Evolutionary conservation across 2,888 invertebrate species (phyloP), one percentile per base, ranked within the genome.

Genomic region (Nysson spinosus): DNA sequence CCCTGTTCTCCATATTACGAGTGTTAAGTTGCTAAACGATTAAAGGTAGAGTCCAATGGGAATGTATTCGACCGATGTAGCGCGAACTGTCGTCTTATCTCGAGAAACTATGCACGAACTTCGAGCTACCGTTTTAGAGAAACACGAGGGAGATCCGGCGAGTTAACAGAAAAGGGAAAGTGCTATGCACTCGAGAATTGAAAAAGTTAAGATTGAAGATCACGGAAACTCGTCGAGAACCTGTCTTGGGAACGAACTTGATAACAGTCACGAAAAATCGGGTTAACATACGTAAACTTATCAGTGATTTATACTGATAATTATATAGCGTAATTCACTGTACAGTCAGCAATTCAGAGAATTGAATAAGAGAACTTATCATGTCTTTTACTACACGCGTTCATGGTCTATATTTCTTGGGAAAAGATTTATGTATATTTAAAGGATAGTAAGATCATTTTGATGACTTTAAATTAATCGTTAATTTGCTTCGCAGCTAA

Each of bases 231-330:
- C 24, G 14, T 9, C 17, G 12, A 54, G 42, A 66, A 66, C 72
- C 72, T 60, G 72, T 69, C 65, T 51, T 24, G 28, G 37, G 19
- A 44, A 58, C 30, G 56, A 50, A 40, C 44, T 12, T 14, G 32
- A 54, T 32, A 35, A 47, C 30, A 39, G 32, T 1, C 30, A 11
- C 12, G 6, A 26, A 32, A 6, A 12, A 26, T 12, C 22, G 34
- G 35, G 19, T 19, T 50, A 58, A 70, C 46, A 44, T 46, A 17
- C 50, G 51, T 43, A 32, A 51, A 39, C 44, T 56, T 56, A 58
- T 44, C 28, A 44, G 60, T 72, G 72, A 69, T 66, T 72, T 60
- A 51, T 26, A 4, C 17, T 47, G 51, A 58, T 56, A 51, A 69
- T 72, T 67, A 56, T 44, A 14, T 14, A 22, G 22, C 11, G 12